Percentiles rank a stretch among this genome's conserved stretches.
phyloP scores from a whole-genome alignment of 2,797 vertebrate genomes.

The Epinephelus coioides region DNA sequence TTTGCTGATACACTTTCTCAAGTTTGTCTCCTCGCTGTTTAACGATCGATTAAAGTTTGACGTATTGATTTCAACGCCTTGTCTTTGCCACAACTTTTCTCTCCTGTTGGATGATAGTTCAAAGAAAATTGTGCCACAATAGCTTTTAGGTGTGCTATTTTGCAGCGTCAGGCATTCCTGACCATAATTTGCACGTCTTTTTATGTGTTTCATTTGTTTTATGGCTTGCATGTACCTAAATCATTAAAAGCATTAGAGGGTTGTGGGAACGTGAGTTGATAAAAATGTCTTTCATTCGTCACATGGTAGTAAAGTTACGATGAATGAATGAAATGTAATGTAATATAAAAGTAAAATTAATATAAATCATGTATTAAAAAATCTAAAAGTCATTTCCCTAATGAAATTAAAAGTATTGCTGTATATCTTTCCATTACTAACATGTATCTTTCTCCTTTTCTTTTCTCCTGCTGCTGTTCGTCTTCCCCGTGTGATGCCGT shows the following conservation, averaged over 20 bases:
- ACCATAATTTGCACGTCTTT: conserved; percentile 29
- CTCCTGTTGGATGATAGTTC: neutral
- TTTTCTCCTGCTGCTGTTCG: neutral
- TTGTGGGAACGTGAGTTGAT: conserved; percentile 40
- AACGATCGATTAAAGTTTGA: conserved; percentile 8
- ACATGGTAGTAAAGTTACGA: neutral
- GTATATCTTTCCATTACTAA: conserved; percentile 22
- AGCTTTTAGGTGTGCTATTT: conserved; percentile 7
- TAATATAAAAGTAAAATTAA: conserved; percentile 1
- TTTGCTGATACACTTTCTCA: conserved; percentile 16
- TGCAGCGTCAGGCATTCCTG: conserved; percentile 41
- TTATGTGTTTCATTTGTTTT: conserved; percentile 55
- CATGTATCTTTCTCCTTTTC: neutral
- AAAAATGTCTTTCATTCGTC: conserved; percentile 29
- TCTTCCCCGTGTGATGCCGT: conserved; percentile 32
- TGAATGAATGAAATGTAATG: neutral
- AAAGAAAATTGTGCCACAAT: conserved; percentile 4
- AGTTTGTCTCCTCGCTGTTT: neutral
- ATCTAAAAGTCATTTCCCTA: neutral
- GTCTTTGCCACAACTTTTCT: neutral
- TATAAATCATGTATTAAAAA: conserved; percentile 23
- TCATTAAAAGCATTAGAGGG: conserved; percentile 38
- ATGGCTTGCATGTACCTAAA: conserved; percentile 38
- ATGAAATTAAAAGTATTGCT: conserved; percentile 13
- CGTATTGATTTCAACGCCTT: neutral